phyloP scores from a whole-genome alignment of 2,113 vertebrate species.

The Ammospiza nelsoni region DNA sequence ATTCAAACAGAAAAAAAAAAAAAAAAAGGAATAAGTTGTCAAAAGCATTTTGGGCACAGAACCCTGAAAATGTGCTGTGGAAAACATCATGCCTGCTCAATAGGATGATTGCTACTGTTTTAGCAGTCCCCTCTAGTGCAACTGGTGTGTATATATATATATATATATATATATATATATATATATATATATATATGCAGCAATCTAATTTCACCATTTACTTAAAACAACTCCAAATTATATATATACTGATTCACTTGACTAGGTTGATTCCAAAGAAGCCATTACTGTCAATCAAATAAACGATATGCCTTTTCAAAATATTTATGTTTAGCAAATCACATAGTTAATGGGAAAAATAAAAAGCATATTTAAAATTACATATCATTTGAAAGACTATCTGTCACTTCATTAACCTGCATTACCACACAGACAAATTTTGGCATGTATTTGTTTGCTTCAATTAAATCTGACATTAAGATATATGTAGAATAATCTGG shows the following conservation, averaged over 20 bases:
- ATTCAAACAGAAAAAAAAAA: neutral
- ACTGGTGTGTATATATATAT: neutral
- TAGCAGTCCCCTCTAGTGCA: neutral
- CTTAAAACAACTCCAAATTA: neutral
- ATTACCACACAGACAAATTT: neutral
- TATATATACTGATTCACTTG: neutral
- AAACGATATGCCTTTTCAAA: neutral
- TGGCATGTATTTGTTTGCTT: neutral
- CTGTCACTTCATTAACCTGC: neutral
- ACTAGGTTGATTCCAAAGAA: neutral
- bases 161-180: too few species aligned
- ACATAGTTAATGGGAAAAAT: neutral
- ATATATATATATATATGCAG: neutral
- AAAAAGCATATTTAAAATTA: neutral
- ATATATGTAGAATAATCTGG: neutral
- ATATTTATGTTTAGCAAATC: slow-evolving; percentile 29
- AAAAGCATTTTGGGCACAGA: neutral
- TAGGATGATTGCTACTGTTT: neutral
- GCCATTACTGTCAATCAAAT: slow-evolving; percentile 13
- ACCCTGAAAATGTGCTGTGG: neutral
- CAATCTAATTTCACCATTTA: neutral
- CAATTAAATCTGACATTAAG: neutral
- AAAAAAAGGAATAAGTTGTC: neutral
- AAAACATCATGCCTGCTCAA: neutral
- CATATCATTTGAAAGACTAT: rapidly evolving